These are phyloP conservation scores for Calypte anna DNA, from an alignment of 2,113 vertebrate species.

Conservation along the genomic window DNA sequence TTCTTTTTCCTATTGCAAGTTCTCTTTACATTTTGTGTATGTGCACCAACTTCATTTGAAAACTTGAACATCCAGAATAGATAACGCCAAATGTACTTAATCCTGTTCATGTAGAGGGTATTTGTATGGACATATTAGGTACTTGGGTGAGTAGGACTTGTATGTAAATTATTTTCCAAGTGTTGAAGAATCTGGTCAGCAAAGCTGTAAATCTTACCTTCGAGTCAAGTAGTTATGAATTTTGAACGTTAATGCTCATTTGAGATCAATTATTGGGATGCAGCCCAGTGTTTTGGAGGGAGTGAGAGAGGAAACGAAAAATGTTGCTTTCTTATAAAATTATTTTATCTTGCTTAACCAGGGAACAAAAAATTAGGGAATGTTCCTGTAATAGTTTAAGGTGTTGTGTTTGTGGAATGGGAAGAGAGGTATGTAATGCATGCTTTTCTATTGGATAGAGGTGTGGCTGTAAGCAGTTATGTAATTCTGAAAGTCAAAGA, in stretches of 20 bases:
- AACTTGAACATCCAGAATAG: background rate
- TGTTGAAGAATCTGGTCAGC: background rate
- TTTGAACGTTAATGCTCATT: background rate
- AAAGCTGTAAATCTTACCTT: background rate
- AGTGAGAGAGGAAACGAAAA: background rate
- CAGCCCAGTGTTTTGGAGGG: background rate
- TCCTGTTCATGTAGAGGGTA: rapidly evolving
- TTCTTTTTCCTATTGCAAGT: background rate
- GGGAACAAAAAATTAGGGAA: background rate
- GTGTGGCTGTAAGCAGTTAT: background rate
- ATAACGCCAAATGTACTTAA: background rate
- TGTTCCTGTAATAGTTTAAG: background rate
- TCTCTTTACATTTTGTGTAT: background rate
- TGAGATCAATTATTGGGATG: background rate
- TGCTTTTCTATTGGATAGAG: background rate
- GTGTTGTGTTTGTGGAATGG: background rate
- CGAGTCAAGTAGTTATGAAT: background rate
- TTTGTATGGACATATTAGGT: background rate
- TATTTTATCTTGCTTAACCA: background rate
- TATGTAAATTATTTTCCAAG: background rate
- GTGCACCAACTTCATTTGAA: background rate
- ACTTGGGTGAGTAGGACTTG: background rate
- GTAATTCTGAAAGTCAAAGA: background rate
- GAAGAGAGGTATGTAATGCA: background rate
- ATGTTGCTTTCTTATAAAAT: background rate